Base-by-base conservation (phyloP, 1,140 invertebrate species). In the Nasonia vitripennis region DNA sequence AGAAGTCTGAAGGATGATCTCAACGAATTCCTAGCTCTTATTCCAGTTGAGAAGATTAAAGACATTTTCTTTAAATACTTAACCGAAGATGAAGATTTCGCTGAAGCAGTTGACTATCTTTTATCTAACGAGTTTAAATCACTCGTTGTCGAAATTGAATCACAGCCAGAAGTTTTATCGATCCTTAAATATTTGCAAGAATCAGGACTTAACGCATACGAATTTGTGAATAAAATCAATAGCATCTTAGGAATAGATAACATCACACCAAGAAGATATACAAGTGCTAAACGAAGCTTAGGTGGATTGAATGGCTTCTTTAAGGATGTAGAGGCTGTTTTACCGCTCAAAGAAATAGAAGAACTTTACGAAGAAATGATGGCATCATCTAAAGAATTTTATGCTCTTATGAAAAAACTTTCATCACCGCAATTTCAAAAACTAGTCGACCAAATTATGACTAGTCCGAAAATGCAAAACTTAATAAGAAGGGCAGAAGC, bases 321-420 rank as follows among this genome's bases (percentile, higher is more conserved):
- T 12, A 48, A 87, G 6, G 89, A 91, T 62, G 71, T 92, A 0
- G 83, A 84, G 78, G 82, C 77, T 23, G 20, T 91, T 1, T 87
- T 92, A 51, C 91, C 91, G 2, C 11, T 86, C 0, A 79, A 89
- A 0, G 55, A 91, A 55, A 87, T 91, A 20, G 77, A 85, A 23
- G 84, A 81, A 11, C 73, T 92, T 37, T 91, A 91, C 51, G 34
- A 91, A 0, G 55, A 90, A n/a, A 92, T 91, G 86, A 41, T 92
- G 0, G 45, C 86, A n/a, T 90, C 83, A 12, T 90, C 89, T 0
- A 3, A 23, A n/a, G 83, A 83, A 7, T 92, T 91, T 23, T 80
- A 73, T 12, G 77, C 88, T n/a, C 87, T 91, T 14, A 85, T 91
- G 6, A 45, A 88, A 1, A 87, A 86, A 7, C 2, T 92, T 0